A percentile compares a stretch with the other conserved stretches of the same genome.
Evolutionary conservation across 2,797 vertebrate species (phyloP).

Genomic region (Tapirus indicus): DNA sequence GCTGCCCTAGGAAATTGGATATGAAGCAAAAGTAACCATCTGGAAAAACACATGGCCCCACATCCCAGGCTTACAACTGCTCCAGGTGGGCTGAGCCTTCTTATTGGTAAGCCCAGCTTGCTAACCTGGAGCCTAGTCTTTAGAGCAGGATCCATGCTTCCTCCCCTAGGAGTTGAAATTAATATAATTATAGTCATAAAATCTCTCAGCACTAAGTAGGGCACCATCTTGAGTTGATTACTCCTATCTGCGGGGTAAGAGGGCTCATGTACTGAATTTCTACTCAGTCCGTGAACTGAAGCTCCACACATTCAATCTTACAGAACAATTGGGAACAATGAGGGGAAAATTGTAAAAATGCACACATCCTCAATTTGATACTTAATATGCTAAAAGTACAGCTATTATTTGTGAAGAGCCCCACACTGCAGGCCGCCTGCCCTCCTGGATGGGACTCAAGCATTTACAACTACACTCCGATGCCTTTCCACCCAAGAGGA

Average conservation of each 20-base stretch:
- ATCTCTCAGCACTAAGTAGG: slow-evolving; percentile 72
- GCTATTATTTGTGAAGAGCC: slow-evolving; percentile 54
- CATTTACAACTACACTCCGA: not conserved
- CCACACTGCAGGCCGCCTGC: not conserved
- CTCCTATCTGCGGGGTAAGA: slow-evolving; percentile 58
- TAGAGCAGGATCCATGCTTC: not conserved
- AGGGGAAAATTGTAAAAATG: slow-evolving; percentile 78
- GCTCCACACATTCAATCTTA: slow-evolving; percentile 60
- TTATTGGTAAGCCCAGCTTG: not conserved
- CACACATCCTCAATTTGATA: slow-evolving; percentile 60
- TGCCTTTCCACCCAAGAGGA: not conserved
- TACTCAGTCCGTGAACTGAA: slow-evolving; percentile 61
- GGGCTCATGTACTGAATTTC: slow-evolving; percentile 20
- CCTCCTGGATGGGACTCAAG: not conserved
- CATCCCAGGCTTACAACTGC: not conserved
- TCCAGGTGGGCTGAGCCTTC: not conserved
- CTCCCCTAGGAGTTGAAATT: slow-evolving; percentile 66
- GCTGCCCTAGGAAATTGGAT: not conserved
- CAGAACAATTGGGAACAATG: slow-evolving; percentile 80
- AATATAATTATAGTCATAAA: slow-evolving; percentile 73
- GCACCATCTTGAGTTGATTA: slow-evolving; percentile 73
- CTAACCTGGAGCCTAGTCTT: not conserved
- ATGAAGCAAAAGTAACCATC: slow-evolving; percentile 43
- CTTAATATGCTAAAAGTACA: slow-evolving; percentile 69
- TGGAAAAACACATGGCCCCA: not conserved